Base-by-base conservation (phyloP, 2,888 invertebrate genomes). In the Drosophila lutescens region DNA sequence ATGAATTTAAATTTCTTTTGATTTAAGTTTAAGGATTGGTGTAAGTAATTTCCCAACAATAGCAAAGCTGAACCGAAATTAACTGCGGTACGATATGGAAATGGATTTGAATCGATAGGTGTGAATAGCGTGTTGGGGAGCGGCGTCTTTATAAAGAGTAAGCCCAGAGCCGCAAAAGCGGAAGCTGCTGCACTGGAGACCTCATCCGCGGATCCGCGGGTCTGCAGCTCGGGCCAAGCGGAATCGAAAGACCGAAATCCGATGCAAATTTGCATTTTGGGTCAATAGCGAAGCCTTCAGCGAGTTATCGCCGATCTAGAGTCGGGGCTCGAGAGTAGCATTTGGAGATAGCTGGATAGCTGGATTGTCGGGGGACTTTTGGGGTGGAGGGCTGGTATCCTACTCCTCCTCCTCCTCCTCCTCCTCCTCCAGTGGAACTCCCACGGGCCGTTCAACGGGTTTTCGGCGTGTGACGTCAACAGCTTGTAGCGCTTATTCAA, bases 241-340 rank as follows among this genome's bases (percentile, higher is more conserved):
- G 66, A 61, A 76, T 44, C 49, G 34, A 74, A 55, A 46, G 15
- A 50, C 44, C 47, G 40, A 46, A 38, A 62, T 15, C 53, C 38
- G 36, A 44, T 57, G 51, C 12, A 23, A 70, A 86, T 90, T 90
- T 89, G 82, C 89, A 90, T 90, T 90, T 90, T 68, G 76, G 89
- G 90, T 86, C 86, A 71, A 55, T 67, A 66, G 56, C 56, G 50
- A 71, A 49, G 54, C 72, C 62, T 54, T 71, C 50, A 44, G 41
- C 46, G 38, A 32, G 49, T 43, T 44, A 46, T 6, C 23, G 36
- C 38, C 57, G 58, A 30, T 30, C 20, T 40, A 40, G n/a, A n/a
- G 34, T 12, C 17, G 15, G 47, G 47, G 47, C 15, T 32, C 32
- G 17, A 32, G 17, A 49, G 43, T 12, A 23, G 20, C 7, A 12